A percentile compares a stretch with the other conserved stretches of the same genome.
Evolutionary conservation across 1,140 invertebrate genomes (phyloP).

Genomic region (Camponotus pennsylvanicus): DNA sequence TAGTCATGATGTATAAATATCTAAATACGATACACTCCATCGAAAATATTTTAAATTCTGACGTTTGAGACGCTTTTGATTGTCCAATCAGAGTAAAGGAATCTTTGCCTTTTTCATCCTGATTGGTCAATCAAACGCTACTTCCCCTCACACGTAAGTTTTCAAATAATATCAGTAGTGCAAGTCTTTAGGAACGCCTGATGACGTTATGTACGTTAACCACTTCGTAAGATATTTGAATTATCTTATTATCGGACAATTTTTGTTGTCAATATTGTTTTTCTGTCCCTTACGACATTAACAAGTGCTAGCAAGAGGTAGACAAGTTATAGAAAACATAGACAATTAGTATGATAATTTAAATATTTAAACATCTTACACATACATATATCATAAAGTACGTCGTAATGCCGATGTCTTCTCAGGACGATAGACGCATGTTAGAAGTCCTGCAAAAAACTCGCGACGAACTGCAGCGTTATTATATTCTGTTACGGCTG

Average conservation of each 20-base stretch:
- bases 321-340: background rate
- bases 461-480: constrained; percentile 70
- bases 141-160: too few species aligned
- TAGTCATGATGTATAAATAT: too few species aligned
- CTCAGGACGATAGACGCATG: constrained; percentile 42
- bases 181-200: background rate
- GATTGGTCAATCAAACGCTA: too few species aligned
- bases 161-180: too few species aligned
- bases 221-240: constrained; percentile 15
- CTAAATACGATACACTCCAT: too few species aligned
- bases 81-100: too few species aligned
- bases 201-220: background rate
- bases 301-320: background rate
- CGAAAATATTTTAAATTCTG: too few species aligned
- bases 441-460: constrained; percentile 69
- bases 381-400: background rate
- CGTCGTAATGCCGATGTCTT: background rate
- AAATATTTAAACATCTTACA: background rate
- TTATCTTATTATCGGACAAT: background rate
- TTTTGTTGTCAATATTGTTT: background rate
- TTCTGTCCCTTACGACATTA: background rate
- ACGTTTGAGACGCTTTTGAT: too few species aligned
- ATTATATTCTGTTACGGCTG: constrained; percentile 68
- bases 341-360: background rate
- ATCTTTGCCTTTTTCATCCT: too few species aligned